These are phyloP conservation scores for Atopsyche davidsoni DNA, from an alignment of 1,140 invertebrate species.

Conservation along the genomic window DNA sequence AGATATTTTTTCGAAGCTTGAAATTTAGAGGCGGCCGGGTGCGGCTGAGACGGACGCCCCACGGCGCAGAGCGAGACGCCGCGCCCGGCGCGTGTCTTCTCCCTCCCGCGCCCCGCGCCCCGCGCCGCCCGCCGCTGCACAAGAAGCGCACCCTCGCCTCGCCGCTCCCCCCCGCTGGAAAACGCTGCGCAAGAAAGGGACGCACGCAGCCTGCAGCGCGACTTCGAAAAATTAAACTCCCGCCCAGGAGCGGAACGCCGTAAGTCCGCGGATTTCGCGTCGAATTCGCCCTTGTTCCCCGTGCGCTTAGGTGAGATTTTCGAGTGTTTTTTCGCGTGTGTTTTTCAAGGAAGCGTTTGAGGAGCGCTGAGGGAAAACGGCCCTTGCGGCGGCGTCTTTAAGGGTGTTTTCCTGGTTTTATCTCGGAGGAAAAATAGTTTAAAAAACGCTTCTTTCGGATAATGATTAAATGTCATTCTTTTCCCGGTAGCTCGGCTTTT, in stretches of 20 bases:
- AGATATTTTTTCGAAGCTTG: not conserved
- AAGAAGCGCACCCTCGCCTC: not conserved
- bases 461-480: conserved; percentile 11
- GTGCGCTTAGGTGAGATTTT: not conserved
- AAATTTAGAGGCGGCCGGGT: not conserved
- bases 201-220: not conserved
- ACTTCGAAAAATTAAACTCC: not conserved
- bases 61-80: not conserved
- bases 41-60: not conserved
- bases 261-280: not conserved
- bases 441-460: conserved; percentile 1
- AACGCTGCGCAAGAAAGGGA: not conserved
- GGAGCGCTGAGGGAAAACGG: not conserved
- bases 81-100: too few species aligned
- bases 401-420: not conserved
- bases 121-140: too few species aligned
- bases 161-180: not conserved
- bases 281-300: not conserved
- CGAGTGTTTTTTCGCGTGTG: not conserved
- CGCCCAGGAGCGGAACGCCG: not conserved
- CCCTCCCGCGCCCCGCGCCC: too few species aligned
- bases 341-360: not conserved
- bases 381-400: not conserved
- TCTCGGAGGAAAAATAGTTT: not conserved
- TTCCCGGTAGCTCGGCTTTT: not conserved